Base-by-base conservation (phyloP, 2,888 invertebrate species). In the Ophraella communa region DNA sequence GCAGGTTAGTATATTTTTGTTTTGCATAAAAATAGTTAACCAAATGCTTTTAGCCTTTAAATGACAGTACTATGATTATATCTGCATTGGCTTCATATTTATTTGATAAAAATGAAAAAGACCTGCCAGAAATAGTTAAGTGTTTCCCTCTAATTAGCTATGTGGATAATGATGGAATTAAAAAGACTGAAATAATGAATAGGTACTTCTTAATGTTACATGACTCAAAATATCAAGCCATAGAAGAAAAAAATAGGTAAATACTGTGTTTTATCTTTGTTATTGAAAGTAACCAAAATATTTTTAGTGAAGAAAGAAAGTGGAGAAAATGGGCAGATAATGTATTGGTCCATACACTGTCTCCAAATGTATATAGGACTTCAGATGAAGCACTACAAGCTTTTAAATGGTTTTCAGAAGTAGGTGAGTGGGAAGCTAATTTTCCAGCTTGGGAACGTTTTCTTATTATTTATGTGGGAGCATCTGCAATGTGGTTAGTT, bases 281-380 rank as follows among this genome's bases (percentile, higher is more conserved):
- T 18, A 18, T 5, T 45, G 18, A 10, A 17, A 17, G 8, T 14
- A 45, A 7, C 11, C 24, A 42, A 60, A 49, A 64, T 71, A 68
- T 69, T 85, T 85, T 49, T 77, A 96, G 96, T 42, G 91, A 93
- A 72, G 98, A 98, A 82, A 87, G 95, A 33, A 91, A 94, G 77
- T 99, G 98, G 98, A 87, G 99, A 52, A 88, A 91, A 77, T 99
- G 99, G 99, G 93, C 92, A 0, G 99, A 99, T 80, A 87, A 89
- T 53, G 89, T 91, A 42, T 85, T 98, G 1, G 96, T 99, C 0
- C 98, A 98, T 79, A 89, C 91, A 0, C 84, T 99, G 33, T 98
- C 98, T 0, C 99, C 99, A 0, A 99, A 99, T 82, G 96, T 98
- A 27, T 99, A 99, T 79, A 88, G 97, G 63, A 94, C 94, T 0